Evolutionary conservation across 2,888 invertebrate species (phyloP).

Genomic region (Tortrix viridana): DNA sequence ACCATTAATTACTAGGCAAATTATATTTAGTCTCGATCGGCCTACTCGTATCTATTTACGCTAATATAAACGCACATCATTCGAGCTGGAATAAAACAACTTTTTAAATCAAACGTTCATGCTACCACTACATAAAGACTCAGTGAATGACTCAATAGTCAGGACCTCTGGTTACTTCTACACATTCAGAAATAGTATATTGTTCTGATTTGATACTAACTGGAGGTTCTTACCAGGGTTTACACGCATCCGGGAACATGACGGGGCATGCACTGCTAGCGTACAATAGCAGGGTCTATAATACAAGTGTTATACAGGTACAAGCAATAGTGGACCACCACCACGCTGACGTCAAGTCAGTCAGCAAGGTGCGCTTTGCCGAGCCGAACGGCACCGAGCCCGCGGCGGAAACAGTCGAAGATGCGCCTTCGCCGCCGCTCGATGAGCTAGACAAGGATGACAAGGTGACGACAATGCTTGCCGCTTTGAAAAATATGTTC

Average conservation of each 20-base stretch:
- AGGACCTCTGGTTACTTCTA: neutral
- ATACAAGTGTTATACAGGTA: slow-evolving; percentile 84
- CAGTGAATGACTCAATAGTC: too few relatives aligned
- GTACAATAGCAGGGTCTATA: neutral
- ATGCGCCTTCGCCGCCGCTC: slow-evolving; percentile 78
- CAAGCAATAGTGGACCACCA: slow-evolving; percentile 97
- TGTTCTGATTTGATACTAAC: neutral
- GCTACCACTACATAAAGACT: too few relatives aligned
- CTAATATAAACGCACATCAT: too few relatives aligned
- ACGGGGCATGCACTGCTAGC: slow-evolving; percentile 9
- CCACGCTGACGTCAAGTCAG: slow-evolving; percentile 91
- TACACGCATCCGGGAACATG: neutral
- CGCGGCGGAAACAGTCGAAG: slow-evolving; percentile 58
- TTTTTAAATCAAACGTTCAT: too few relatives aligned
- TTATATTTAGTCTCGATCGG: too few relatives aligned
- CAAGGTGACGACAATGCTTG: slow-evolving; percentile 64
- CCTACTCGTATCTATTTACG: too few relatives aligned
- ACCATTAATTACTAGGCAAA: too few relatives aligned
- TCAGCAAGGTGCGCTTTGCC: slow-evolving; percentile 94
- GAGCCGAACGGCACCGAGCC: slow-evolving; percentile 84
- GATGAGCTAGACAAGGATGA: slow-evolving; percentile 79
- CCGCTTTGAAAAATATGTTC: neutral
- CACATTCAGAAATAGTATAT: neutral
- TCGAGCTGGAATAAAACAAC: too few relatives aligned
- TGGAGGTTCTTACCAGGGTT: neutral